Conservation (phyloP, 2,888 invertebrate species). For the Cancer borealis region DNA sequence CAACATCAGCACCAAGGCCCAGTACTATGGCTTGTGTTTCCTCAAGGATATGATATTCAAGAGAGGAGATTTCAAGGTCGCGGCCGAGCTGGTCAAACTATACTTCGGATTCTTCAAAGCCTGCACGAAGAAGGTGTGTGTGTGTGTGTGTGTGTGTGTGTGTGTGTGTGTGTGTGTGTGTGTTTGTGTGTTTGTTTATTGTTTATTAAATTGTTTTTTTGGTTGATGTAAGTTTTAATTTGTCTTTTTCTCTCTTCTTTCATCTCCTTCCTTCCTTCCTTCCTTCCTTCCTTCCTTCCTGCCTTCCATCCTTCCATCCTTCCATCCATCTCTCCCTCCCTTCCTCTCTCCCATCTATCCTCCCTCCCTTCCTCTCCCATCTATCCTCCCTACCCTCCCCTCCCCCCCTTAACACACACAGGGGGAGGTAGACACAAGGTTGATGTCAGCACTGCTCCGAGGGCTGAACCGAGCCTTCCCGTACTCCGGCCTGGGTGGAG, state of each 20-base stretch:
- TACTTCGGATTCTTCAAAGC: slow-evolving; percentile 98
- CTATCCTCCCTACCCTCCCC: too few species aligned
- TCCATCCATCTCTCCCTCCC: background rate
- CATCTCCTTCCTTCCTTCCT: too few species aligned
- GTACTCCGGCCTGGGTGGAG: slow-evolving; percentile 85
- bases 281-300: background rate
- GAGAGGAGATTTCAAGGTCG: slow-evolving; percentile 87
- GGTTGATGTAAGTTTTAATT: background rate
- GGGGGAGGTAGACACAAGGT: slow-evolving; percentile 89
- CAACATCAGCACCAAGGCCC: slow-evolving; percentile 82
- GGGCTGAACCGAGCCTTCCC: slow-evolving; percentile 93
- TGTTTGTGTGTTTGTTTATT: too few species aligned
- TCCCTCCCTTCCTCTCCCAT: background rate
- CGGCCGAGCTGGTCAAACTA: slow-evolving; percentile 91
- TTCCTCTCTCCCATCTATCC: background rate
- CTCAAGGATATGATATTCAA: slow-evolving; percentile 88
- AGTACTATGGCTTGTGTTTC: slow-evolving; percentile 96
- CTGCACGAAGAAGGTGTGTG: slow-evolving; percentile 80
- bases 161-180: too few species aligned
- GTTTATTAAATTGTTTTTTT: background rate
- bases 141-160: background rate
- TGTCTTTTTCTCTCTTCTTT: background rate
- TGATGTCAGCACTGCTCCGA: slow-evolving; percentile 90
- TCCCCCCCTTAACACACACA: slow-evolving; percentile 78
- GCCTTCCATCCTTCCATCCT: too few species aligned